A percentile compares a stretch with the other conserved stretches of the same genome.
Evolutionary conservation across 2,888 invertebrate genomes (phyloP).

Genomic region (Mythimna impura): DNA sequence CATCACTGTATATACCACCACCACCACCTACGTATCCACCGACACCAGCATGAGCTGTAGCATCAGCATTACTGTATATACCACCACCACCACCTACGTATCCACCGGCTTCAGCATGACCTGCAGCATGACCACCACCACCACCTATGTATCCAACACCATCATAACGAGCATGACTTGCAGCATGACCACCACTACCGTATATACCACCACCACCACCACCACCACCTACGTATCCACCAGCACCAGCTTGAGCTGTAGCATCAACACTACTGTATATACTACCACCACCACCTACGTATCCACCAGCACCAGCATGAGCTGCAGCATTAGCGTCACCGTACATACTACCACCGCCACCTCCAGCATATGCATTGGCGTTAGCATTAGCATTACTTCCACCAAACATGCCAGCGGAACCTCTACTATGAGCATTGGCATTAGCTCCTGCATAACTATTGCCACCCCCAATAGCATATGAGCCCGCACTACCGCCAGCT

Average conservation of each 20-base stretch:
- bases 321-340: neutral
- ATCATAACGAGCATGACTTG: too few relatives aligned
- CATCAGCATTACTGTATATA: neutral
- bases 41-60: neutral
- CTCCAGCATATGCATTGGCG: neutral
- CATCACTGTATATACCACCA: neutral
- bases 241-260: neutral
- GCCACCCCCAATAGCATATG: slow-evolving; percentile 18
- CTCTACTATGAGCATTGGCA: neutral
- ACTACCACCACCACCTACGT: neutral
- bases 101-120: neutral
- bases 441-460: slow-evolving; percentile 9
- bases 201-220: neutral
- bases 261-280: neutral
- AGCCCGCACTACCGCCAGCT: slow-evolving; percentile 34
- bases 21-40: neutral
- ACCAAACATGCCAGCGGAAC: neutral
- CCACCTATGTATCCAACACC: neutral
- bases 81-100: neutral
- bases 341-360: neutral
- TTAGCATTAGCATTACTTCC: neutral
- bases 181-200: neutral
- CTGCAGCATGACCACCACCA: neutral
- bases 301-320: neutral
- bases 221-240: neutral